Base-by-base conservation (phyloP, 2,113 vertebrate genomes). In the Brachyistius frenatus region DNA sequence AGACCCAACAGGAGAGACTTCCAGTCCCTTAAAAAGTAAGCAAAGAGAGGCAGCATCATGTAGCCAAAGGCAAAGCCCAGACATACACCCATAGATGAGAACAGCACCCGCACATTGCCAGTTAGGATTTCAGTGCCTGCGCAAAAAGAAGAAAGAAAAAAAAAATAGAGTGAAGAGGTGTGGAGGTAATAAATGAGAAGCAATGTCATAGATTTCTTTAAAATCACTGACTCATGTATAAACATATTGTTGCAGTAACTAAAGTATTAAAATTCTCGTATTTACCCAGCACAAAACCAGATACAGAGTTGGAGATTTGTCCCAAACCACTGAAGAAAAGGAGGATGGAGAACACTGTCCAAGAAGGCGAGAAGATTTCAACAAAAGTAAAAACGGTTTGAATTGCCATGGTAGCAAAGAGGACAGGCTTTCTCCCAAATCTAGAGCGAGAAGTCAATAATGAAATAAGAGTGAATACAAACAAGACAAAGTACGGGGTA, bases 281-380 rank as follows among this genome's bases (percentile, higher is more conserved):
- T 54, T 60, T 95, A 97, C 96, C 96, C 41, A 97, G 93, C 74
- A 97, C 95, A 94, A 97, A 96, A 0, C 94, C 96, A 81, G 96
- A 91, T 81, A 96, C 93, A 31, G 95, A 97, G 92, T 97, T 97
- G n/a, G 96, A 97, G 52, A 95, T 95, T 87, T 96, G 95, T 36
- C 96, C 96, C 93, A 96, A 90, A 81, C 96, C 96, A 2, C 95
- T 94, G 54, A 96, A 79, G 84, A 96, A 46, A 79, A 95, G 94
- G 36, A 97, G 83, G 73, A 95, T 72, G 0, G 92, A 75, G 75
- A 96, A 96, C 89, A 95, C 93, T 80, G 95, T 94, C 88, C 94
- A 96, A 85, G 88, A 96, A 64, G 84, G 92, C 2, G 95, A 95
- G 89, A 97, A 97, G 76, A 95, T 50, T 88, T 95, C 95, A 2